These are phyloP conservation scores for Ceyx melanurus DNA, from an alignment of 2,113 vertebrate genomes.

Conservation along the genomic window DNA sequence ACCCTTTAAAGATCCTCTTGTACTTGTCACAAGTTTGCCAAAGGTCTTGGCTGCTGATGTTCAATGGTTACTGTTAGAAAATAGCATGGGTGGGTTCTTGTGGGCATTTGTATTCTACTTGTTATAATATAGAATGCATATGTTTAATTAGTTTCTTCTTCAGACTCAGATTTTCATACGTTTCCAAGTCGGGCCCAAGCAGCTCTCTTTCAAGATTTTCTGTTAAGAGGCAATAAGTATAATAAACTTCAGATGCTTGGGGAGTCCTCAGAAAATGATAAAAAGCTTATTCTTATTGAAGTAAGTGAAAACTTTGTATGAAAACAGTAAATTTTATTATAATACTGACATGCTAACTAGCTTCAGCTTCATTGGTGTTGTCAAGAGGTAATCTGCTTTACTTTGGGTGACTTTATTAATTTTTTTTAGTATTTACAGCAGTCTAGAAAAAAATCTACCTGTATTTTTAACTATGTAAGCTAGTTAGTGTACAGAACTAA, in stretches of 20 bases:
- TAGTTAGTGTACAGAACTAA: neutral
- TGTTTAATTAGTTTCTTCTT: slow-evolving; percentile 58
- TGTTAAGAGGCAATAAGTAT: too few species aligned
- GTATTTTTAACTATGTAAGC: neutral
- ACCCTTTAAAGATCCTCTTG: neutral
- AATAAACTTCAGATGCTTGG: too few species aligned
- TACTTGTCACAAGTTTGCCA: neutral
- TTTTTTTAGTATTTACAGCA: neutral
- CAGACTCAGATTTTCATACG: slow-evolving; percentile 78
- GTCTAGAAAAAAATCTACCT: neutral
- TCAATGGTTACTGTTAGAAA: neutral
- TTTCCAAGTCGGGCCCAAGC: slow-evolving; percentile 82
- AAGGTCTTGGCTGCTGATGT: neutral
- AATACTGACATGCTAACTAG: neutral
- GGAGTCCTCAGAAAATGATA: slow-evolving; percentile 73
- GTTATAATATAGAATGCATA: neutral
- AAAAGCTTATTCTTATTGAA: slow-evolving; percentile 91
- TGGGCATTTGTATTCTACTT: neutral
- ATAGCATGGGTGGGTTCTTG: neutral
- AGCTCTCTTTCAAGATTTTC: slow-evolving; percentile 89
- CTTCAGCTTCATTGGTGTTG: neutral
- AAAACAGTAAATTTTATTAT: neutral
- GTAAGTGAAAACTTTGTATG: slow-evolving; percentile 70
- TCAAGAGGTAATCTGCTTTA: neutral
- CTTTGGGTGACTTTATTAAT: neutral